Percentiles rank a stretch among this genome's conserved stretches.
These are phyloP conservation scores for Xyrichtys novacula DNA, from an alignment of 2,797 vertebrate genomes.

Conservation along the genomic window DNA sequence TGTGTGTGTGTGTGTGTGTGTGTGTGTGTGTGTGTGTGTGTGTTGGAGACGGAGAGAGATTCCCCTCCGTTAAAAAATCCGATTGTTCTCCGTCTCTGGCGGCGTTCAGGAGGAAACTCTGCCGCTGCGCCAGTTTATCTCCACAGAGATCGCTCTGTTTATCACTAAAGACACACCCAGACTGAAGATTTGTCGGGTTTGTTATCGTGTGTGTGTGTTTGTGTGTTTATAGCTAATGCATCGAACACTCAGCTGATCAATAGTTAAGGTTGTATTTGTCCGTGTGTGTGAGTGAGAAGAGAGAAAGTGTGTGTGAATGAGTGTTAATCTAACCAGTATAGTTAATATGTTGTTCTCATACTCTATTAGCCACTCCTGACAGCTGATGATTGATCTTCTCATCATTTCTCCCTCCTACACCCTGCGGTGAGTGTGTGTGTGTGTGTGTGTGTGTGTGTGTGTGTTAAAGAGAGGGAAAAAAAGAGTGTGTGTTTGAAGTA, in stretches of 20 bases:
- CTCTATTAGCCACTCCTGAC: constrained; percentile 78
- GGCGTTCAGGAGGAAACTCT: constrained; percentile 41
- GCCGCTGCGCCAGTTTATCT: constrained; percentile 32
- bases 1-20: too few species aligned
- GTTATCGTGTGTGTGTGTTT: not conserved
- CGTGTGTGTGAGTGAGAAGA: constrained; percentile 17
- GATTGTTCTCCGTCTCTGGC: constrained; percentile 32
- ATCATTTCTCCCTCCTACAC: constrained; percentile 76
- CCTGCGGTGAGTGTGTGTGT: constrained; percentile 60
- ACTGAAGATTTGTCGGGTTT: constrained; percentile 3
- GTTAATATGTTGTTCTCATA: constrained; percentile 82
- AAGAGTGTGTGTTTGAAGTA: too few species aligned
- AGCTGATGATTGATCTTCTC: constrained; percentile 83
- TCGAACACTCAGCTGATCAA: constrained; percentile 44
- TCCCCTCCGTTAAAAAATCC: constrained; percentile 7
- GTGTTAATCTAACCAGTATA: constrained; percentile 75
- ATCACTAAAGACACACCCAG: constrained; percentile 5
- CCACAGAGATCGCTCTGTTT: constrained; percentile 46
- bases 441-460: constrained; percentile 39
- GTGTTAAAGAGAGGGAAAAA: too few species aligned
- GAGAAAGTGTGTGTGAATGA: constrained; percentile 19
- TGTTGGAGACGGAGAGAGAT: constrained; percentile 10
- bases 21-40: not conserved
- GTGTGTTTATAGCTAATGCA: not conserved
- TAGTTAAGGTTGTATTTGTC: constrained; percentile 21